Base-by-base conservation (phyloP, 1,140 invertebrate genomes). In the Aphaenogaster ashmeadi region DNA sequence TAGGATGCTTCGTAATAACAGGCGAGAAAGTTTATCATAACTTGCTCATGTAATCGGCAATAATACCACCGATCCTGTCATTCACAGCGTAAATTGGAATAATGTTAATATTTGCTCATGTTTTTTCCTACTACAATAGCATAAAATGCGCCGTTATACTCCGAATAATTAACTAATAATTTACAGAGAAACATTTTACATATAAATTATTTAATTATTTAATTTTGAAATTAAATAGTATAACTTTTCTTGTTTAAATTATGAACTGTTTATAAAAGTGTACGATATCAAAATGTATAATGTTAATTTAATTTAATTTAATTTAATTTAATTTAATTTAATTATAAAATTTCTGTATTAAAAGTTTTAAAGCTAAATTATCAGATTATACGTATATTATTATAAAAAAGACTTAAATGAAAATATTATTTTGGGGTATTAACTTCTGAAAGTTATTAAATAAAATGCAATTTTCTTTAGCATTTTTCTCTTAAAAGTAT, bases 1-100 rank as follows among this genome's bases (percentile, higher is more conserved):
- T 90, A 87, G 86, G 69, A 86, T 88, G 71, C 9, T 84, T 84
- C 62, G 58, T 80, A 90, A 85, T 66, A 11, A 44, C 18, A 54
- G 7, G 47, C 52, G n/a, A 21, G 44, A 66, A 89, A 87, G 56
- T 90, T 89, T 54, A 69, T 89, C 78, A 74, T 79, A 83, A 85
- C 66, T 79, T 50, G 71, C 69, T 86, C 27, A 44, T 67, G n/a
- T 67, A 66, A 87, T 81, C 64, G 87, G 62, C 44, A 74, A 78
- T 79, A 86, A 87, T 87, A 87, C 64, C 38, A 44, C 27, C 54
- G 58, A 64, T 89, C 62, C 86, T 54, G 38, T 44, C 52, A 54
- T 50, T 58, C 36, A 38, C 18, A 11, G 52, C 44, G 27, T 54
- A 69, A 81, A 72, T 52, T 67, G 18, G 33, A 79, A 33, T 38